phyloP scores from a whole-genome alignment of 2,888 invertebrate species.

The Reticulitermes lucifugus region DNA sequence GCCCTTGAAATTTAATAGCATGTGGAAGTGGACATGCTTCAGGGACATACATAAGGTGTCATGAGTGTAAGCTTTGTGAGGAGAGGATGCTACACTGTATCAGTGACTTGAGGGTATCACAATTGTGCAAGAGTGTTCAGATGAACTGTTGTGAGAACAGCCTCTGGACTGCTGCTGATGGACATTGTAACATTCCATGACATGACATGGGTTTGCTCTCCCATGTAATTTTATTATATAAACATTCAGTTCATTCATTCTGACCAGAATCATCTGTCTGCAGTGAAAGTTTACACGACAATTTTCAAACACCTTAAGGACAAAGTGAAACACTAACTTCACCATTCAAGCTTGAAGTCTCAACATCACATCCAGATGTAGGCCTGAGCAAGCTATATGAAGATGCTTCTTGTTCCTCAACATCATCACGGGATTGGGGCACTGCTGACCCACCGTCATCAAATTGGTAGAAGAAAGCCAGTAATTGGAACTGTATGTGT shows the following conservation, averaged over 20 bases:
- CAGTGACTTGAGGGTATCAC: slow-evolving; percentile 23
- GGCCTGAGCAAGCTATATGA: slow-evolving; percentile 50
- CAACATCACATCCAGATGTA: slow-evolving; percentile 39
- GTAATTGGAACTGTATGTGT: slow-evolving; percentile 11
- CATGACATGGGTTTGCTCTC: slow-evolving; percentile 15
- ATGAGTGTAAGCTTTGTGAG: background rate
- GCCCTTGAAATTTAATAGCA: slow-evolving; percentile 31
- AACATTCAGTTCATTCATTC: background rate
- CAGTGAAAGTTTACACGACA: slow-evolving; percentile 52
- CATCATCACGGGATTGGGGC: slow-evolving; percentile 24
- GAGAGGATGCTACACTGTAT: background rate
- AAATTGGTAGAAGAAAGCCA: slow-evolving; percentile 37
- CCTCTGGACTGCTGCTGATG: slow-evolving; percentile 28
- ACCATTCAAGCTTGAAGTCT: slow-evolving; percentile 43
- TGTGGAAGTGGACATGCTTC: slow-evolving; percentile 39
- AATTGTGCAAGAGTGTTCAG: background rate
- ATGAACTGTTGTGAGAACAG: slow-evolving; percentile 17
- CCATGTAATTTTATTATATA: slow-evolving; percentile 35
- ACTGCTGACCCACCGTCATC: slow-evolving; percentile 43
- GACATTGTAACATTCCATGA: slow-evolving; percentile 47
- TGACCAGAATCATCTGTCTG: slow-evolving; percentile 7
- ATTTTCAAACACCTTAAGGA: slow-evolving; percentile 48
- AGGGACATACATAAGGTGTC: background rate
- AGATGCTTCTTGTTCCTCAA: slow-evolving; percentile 44
- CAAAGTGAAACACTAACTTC: slow-evolving; percentile 54